Evolutionary conservation across 2,888 invertebrate species (phyloP).

Genomic region (Luperina testacea): DNA sequence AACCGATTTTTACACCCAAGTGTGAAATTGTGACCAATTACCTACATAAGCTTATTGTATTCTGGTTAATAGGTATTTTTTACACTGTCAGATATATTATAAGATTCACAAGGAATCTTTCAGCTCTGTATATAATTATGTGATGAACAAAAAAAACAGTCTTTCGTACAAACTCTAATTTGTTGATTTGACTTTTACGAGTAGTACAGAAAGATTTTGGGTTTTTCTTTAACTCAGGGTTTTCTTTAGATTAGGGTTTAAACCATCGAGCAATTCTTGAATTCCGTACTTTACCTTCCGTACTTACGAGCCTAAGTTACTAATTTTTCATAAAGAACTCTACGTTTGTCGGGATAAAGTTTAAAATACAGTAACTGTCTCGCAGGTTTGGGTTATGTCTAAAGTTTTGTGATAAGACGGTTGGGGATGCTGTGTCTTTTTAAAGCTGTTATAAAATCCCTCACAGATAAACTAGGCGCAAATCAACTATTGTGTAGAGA

Average conservation of each 20-base stretch:
- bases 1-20: constrained; percentile 15
- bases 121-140: neutral
- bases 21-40: constrained; percentile 4
- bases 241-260: neutral
- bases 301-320: neutral
- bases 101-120: neutral
- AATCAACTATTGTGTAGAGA: neutral
- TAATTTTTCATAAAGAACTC: neutral
- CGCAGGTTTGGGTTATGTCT: neutral
- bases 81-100: neutral
- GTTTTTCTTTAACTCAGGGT: neutral
- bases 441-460: neutral
- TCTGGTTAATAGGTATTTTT: neutral
- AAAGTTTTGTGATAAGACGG: neutral
- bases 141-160: no score
- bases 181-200: neutral
- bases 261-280: neutral
- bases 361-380: neutral
- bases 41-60: neutral
- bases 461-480: neutral
- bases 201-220: neutral
- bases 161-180: no score
- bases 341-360: neutral
- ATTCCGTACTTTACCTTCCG: neutral
- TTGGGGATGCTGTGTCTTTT: neutral